Evolutionary conservation across 1,140 invertebrate species (phyloP).

Genomic region (Formica exsecta): DNA sequence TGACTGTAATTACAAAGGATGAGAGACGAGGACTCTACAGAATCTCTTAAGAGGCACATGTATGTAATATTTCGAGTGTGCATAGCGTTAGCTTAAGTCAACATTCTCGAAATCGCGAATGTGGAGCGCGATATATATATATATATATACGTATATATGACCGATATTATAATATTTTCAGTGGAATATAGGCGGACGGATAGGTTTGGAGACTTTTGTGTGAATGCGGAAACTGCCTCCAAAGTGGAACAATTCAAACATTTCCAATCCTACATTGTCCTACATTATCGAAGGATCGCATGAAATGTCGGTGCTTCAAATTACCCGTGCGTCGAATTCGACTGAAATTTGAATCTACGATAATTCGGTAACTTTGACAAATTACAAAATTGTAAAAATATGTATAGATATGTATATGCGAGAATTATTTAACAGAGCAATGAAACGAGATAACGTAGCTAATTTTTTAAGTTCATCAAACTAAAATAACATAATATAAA

Average conservation of each 20-base stretch:
- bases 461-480: neutral
- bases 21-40: neutral
- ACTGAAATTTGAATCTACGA: no score
- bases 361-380: neutral
- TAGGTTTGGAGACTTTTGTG: no score
- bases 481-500: neutral
- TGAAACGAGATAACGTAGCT: no score
- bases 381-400: neutral
- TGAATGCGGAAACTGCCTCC: neutral
- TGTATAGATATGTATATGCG: neutral
- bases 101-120: slow-evolving; percentile 43
- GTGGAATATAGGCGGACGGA: neutral
- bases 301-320: neutral
- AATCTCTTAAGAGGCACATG: slow-evolving; percentile 30
- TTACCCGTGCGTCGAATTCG: neutral
- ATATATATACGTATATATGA: neutral
- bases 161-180: slow-evolving; percentile 53
- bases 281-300: neutral
- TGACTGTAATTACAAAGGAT: slow-evolving; percentile 52
- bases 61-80: slow-evolving; percentile 63
- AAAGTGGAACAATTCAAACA: slow-evolving; percentile 4
- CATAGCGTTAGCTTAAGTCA: slow-evolving; percentile 27
- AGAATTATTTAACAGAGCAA: no score
- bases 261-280: slow-evolving; percentile 30
- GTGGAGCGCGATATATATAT: neutral